These are phyloP conservation scores for Diplodus puntazzo DNA, from an alignment of 2,797 vertebrate species.

Conservation along the genomic window DNA sequence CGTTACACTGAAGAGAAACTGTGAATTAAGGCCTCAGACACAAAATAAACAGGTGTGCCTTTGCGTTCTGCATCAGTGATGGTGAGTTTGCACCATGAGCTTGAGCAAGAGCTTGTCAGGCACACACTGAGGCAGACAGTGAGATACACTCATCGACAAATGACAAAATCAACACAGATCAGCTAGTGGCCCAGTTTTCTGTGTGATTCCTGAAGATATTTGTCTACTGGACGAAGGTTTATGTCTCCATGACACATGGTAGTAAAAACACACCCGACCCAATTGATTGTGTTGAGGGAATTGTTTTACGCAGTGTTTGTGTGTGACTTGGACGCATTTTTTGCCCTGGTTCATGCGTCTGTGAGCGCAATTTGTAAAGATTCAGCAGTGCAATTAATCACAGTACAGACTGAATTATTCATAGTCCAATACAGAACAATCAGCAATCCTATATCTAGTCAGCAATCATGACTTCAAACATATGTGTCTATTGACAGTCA, in stretches of 20 bases:
- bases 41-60: constrained; percentile 76
- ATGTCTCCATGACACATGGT: constrained; percentile 60
- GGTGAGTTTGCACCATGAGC: constrained; percentile 18
- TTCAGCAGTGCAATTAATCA: constrained; percentile 14
- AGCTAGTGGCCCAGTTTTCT: constrained; percentile 58
- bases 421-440: constrained; percentile 43
- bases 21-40: constrained; percentile 64
- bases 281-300: constrained; percentile 25
- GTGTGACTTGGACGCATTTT: constrained; percentile 6
- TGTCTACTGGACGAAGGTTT: constrained; percentile 61
- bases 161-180: constrained; percentile 64
- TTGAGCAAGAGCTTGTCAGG: constrained; percentile 43
- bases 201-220: constrained; percentile 42
- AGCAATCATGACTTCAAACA: constrained; percentile 22
- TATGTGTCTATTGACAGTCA: constrained; percentile 8
- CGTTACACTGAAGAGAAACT: constrained; percentile 52
- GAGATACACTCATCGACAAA: constrained; percentile 16
- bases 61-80: constrained; percentile 52
- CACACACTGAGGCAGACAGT: constrained; percentile 28
- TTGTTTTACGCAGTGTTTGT: constrained; percentile 9
- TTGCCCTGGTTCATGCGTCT: not conserved
- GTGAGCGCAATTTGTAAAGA: constrained; percentile 23
- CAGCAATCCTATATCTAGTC: constrained; percentile 27
- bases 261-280: constrained; percentile 64
- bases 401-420: constrained; percentile 29